A percentile compares a stretch with the other conserved stretches of the same genome.
phyloP scores from a whole-genome alignment of 2,113 vertebrate species.

The Bubo scandiacus region DNA sequence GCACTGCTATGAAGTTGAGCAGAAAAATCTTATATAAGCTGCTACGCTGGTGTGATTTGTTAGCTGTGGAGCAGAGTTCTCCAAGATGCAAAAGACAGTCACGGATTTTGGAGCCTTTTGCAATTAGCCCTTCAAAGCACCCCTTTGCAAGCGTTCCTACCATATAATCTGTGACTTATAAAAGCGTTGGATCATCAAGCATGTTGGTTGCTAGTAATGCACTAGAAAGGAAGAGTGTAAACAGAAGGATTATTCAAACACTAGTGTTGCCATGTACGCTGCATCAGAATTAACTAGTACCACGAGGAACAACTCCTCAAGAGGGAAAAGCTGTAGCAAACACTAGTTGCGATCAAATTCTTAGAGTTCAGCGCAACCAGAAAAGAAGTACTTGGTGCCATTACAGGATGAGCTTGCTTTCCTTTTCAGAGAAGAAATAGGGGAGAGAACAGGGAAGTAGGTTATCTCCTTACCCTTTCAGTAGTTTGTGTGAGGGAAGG shows the following conservation, averaged over 20 bases:
- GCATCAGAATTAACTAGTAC: neutral
- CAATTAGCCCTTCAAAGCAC: neutral
- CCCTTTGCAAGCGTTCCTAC: neutral
- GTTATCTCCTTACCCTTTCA: neutral
- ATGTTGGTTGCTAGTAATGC: neutral
- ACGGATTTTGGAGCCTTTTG: neutral
- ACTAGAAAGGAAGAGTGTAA: neutral
- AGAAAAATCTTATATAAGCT: neutral
- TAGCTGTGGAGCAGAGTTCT: neutral
- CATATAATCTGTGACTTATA: neutral
- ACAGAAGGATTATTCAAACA: neutral
- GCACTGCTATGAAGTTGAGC: neutral
- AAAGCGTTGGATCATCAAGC: neutral
- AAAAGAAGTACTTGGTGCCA: neutral
- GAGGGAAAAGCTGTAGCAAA: neutral
- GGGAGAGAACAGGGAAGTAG: neutral
- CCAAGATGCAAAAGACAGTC: neutral
- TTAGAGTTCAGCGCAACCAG: neutral
- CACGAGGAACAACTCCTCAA: neutral
- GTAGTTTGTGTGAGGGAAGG: neutral
- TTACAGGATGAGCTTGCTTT: neutral
- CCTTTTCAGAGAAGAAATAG: neutral
- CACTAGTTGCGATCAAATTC: neutral
- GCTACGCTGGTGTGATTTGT: neutral
- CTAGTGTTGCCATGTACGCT: rapidly evolving